These are phyloP conservation scores for Odontamblyopus rebecca DNA, from an alignment of 2,797 vertebrate species.

Conservation along the genomic window DNA sequence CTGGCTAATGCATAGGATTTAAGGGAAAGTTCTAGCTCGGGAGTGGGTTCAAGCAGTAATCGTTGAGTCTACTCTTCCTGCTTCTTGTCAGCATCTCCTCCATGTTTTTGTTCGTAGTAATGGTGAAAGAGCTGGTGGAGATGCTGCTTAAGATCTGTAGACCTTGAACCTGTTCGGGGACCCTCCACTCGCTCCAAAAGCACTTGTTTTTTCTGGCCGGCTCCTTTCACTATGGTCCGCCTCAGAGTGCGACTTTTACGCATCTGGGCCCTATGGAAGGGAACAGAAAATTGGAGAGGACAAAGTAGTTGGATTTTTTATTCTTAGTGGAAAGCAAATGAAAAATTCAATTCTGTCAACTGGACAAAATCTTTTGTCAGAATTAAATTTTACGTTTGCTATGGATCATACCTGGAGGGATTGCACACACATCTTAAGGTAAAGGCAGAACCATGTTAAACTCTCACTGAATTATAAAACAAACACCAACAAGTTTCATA, in stretches of 20 bases:
- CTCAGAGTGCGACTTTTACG: conserved; percentile 67
- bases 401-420: too few relatives aligned
- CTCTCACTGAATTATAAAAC: neutral
- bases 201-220: conserved; percentile 74
- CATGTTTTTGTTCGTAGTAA: conserved; percentile 75
- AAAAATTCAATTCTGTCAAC: too few relatives aligned
- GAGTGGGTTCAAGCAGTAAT: conserved; percentile 39
- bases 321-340: too few relatives aligned
- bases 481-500: neutral
- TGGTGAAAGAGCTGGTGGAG: conserved; percentile 87
- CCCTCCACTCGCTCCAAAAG: conserved; percentile 80
- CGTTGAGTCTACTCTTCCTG: conserved; percentile 48
- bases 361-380: too few relatives aligned
- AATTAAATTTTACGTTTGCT: too few relatives aligned
- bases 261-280: conserved; percentile 63
- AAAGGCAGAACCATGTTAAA: too few relatives aligned
- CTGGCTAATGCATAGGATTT: conserved; percentile 77
- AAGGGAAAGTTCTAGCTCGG: conserved; percentile 41
- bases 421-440: too few relatives aligned
- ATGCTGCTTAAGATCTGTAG: conserved; percentile 82
- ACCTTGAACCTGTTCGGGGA: conserved; percentile 73
- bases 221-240: conserved; percentile 84
- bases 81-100: conserved; percentile 43
- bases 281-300: conserved; percentile 1
- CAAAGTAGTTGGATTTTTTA: neutral